Base-by-base conservation (phyloP, 2,888 invertebrate species). In the Drosophila prostipennis region DNA sequence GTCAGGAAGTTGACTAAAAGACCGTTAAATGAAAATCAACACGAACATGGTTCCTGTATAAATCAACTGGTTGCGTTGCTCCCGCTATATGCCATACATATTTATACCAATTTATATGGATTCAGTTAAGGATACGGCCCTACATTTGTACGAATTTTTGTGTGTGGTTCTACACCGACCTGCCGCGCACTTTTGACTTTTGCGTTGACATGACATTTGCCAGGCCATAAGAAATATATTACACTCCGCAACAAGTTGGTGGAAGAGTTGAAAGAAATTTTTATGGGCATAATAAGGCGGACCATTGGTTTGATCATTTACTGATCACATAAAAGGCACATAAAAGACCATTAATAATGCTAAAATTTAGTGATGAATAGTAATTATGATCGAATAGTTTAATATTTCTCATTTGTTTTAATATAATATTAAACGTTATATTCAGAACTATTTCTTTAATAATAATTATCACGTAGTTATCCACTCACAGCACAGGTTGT, bases 1-100 rank as follows among this genome's bases (percentile, higher is more conserved):
- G 85, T 89, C 85, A 89, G 89, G 79, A 85, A 87, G 85, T 86
- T 84, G 86, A 79, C 82, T 89, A 89, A 89, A 87, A 87, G 82
- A 89, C 89, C 88, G 88, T 86, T 86, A 86, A 86, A 86, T 88
- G 86, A 86, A 89, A 84, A 79, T 77, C 89, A 85, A 78, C 86
- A 86, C 86, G 86, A 86, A 86, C 80, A 70, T 54, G 55, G 57
- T 52, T 74, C 70, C 71, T 72, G 78, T 82, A 84, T 89, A 89
- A 86, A 86, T 86, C 86, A 86, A 86, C 86, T 86, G 78, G 86
- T 86, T 89, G 88, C 84, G 75, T 79, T 74, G 72, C 63, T 40
- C 67, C 52, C 77, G 56, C 76, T 74, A 53, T 61, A 53, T 51
- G 39, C 54, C 46, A 54, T 69, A 55, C 55, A 61, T 61, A 70